Conservation (phyloP, 2,113 vertebrate genomes). For the Serinus canaria region DNA sequence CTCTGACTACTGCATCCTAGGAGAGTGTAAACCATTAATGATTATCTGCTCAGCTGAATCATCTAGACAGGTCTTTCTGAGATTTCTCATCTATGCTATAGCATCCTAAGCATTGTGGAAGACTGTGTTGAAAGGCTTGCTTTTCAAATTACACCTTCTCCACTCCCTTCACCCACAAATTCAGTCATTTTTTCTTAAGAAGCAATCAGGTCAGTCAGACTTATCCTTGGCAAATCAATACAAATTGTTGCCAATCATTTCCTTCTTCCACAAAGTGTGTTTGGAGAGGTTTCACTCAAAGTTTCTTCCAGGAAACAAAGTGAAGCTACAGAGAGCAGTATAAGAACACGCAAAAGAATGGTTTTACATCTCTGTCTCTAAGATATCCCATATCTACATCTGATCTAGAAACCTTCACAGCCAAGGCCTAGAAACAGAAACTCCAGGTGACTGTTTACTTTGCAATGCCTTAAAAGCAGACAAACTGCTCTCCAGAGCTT, state of each 20-base stretch:
- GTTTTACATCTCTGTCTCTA: background rate
- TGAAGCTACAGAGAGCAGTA: background rate
- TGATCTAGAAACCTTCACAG: background rate
- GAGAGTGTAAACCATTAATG: background rate
- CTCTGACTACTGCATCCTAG: background rate
- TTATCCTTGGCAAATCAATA: background rate
- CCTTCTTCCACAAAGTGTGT: background rate
- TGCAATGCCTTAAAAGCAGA: background rate
- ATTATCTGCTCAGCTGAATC: background rate
- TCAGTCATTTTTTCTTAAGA: background rate
- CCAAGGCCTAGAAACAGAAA: background rate
- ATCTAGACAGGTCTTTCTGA: background rate
- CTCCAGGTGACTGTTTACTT: background rate
- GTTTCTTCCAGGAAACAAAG: background rate
- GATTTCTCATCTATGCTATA: background rate
- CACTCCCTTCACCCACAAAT: background rate
- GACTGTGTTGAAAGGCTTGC: background rate
- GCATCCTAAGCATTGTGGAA: background rate
- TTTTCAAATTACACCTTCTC: background rate
- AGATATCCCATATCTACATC: background rate
- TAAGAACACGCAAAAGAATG: background rate
- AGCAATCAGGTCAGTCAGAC: background rate
- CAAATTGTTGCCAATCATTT: background rate
- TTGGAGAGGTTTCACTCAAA: background rate
- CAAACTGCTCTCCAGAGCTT: background rate